Conservation (phyloP, 1,140 invertebrate species). For the Vanessa atalanta region DNA sequence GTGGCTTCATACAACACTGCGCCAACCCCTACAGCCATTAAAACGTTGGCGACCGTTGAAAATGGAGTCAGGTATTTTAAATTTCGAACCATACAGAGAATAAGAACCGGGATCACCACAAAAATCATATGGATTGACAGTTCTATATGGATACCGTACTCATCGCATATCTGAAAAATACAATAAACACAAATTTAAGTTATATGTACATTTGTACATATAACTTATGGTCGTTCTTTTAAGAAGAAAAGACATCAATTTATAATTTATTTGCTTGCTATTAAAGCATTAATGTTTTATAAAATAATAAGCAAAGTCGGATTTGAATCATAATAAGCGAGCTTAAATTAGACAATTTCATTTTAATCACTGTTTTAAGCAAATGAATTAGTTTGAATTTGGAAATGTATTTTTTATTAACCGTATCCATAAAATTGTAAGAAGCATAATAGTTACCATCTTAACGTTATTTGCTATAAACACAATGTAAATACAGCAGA, state of each 20-base stretch:
- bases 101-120: conserved; percentile 86
- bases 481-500: conserved; percentile 94
- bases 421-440: background rate
- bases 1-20: conserved; percentile 87
- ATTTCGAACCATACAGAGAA: conserved; percentile 88
- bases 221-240: too few relatives aligned
- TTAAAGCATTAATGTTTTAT: too few relatives aligned
- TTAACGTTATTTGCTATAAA: conserved; percentile 91
- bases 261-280: too few relatives aligned
- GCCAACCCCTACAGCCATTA: conserved; percentile 85
- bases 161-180: conserved; percentile 83
- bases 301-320: too few relatives aligned
- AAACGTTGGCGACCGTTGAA: conserved; percentile 86
- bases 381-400: too few relatives aligned
- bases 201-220: background rate
- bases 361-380: too few relatives aligned
- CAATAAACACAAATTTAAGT: background rate
- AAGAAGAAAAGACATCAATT: too few relatives aligned
- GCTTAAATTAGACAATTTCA: too few relatives aligned
- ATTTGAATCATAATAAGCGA: too few relatives aligned
- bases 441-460: conserved; percentile 72
- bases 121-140: conserved; percentile 87
- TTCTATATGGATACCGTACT: conserved; percentile 82
- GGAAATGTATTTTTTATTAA: background rate
- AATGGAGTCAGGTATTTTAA: conserved; percentile 88